Percentiles rank a stretch among this genome's conserved stretches.
Conservation (phyloP, 2,888 invertebrate species). For the Uloborus plumipes region DNA sequence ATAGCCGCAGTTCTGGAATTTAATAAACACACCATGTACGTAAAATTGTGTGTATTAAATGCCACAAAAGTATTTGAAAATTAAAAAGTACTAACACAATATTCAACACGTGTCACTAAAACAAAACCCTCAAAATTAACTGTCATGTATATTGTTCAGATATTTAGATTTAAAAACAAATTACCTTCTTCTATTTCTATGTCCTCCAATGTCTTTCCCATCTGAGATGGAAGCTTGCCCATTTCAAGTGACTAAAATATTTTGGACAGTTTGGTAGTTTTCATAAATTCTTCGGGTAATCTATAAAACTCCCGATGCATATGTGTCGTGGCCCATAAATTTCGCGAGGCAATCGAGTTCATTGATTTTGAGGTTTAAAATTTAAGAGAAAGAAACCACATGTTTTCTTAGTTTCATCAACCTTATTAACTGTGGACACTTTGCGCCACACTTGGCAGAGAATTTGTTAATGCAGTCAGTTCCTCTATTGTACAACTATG, state of each 20-base stretch:
- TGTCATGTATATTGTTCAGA: too few species aligned
- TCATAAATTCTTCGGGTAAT: neutral
- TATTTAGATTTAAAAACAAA: too few species aligned
- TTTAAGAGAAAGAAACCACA: neutral
- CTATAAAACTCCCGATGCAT: constrained; percentile 2
- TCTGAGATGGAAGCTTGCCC: neutral
- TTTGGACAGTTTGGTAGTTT: neutral
- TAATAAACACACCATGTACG: too few species aligned
- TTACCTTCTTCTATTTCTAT: too few species aligned
- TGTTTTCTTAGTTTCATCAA: constrained; percentile 4
- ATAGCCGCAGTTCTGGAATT: too few species aligned
- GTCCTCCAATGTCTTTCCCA: too few species aligned
- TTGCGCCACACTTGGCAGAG: neutral
- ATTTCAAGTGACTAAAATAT: neutral
- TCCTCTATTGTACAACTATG: neutral
- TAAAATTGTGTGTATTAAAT: too few species aligned
- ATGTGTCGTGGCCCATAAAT: constrained; percentile 11
- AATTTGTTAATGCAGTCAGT: neutral
- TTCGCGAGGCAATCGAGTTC: neutral
- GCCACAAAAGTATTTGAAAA: too few species aligned
- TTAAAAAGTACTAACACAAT: too few species aligned
- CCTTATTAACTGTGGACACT: neutral
- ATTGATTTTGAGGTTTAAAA: constrained; percentile 1
- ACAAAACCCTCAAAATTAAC: too few species aligned
- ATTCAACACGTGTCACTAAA: too few species aligned